phyloP scores from a whole-genome alignment of 2,888 invertebrate species.

The Pollenia labialis region DNA sequence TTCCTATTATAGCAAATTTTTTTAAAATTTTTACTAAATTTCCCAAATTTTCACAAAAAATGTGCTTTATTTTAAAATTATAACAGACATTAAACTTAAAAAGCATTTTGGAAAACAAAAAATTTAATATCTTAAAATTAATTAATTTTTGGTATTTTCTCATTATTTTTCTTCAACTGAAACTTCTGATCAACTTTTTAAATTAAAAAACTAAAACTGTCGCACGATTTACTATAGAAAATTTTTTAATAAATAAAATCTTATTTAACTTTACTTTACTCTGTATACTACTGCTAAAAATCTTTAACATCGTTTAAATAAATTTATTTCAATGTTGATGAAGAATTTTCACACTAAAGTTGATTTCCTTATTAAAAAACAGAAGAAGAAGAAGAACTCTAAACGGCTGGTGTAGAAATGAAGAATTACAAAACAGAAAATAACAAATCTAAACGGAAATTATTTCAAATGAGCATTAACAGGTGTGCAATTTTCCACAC shows the following conservation, averaged over 20 bases:
- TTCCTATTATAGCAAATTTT: too few relatives aligned
- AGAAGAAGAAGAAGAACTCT: slow-evolving; percentile 20
- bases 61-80: too few relatives aligned
- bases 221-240: neutral
- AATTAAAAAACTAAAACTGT: neutral
- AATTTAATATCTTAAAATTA: too few relatives aligned
- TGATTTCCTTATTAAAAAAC: slow-evolving; percentile 51
- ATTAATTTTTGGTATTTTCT: too few relatives aligned
- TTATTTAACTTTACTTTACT: neutral
- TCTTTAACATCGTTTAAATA: slow-evolving; percentile 27
- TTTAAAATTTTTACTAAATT: too few relatives aligned
- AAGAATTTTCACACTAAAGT: slow-evolving; percentile 37
- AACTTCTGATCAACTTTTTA: neutral
- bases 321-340: neutral
- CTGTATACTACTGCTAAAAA: neutral
- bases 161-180: too few relatives aligned
- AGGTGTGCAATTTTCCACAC: slow-evolving; percentile 58
- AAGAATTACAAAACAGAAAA: slow-evolving; percentile 14
- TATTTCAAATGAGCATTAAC: slow-evolving; percentile 53
- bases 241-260: too few relatives aligned
- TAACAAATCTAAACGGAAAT: slow-evolving; percentile 37
- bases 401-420: slow-evolving; percentile 14
- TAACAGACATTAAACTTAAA: neutral
- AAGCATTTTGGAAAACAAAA: too few relatives aligned
- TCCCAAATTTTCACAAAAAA: too few relatives aligned